phyloP scores from a whole-genome alignment of 2,888 invertebrate genomes.

The Operophtera brumata region DNA sequence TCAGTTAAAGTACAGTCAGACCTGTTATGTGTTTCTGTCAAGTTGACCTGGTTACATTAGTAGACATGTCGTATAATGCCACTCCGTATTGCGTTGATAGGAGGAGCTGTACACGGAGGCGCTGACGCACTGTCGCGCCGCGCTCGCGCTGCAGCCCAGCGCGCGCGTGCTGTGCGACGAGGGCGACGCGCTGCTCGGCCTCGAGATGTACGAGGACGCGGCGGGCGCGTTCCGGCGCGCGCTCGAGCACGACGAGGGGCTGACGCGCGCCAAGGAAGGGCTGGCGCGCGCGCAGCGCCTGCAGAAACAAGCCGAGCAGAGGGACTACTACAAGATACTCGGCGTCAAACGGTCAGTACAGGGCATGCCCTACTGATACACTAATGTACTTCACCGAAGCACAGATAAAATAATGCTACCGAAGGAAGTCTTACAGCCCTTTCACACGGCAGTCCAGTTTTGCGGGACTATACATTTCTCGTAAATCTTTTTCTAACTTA shows the following conservation, averaged over 20 bases:
- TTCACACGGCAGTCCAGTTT: too few species aligned
- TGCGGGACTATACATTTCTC: too few species aligned
- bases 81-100: too few species aligned
- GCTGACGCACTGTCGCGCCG: slow-evolving; percentile 87
- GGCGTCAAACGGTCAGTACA: slow-evolving; percentile 86
- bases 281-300: slow-evolving; percentile 92
- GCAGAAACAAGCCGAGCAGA: slow-evolving; percentile 94
- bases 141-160: slow-evolving; percentile 88
- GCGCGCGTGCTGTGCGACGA: slow-evolving; percentile 85
- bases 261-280: slow-evolving; percentile 93
- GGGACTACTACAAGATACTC: slow-evolving; percentile 99
- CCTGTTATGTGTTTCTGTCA: too few species aligned
- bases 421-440: too few species aligned
- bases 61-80: too few species aligned
- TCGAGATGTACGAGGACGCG: slow-evolving; percentile 96
- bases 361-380: too few species aligned
- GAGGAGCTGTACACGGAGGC: slow-evolving; percentile 87
- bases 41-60: too few species aligned
- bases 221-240: slow-evolving; percentile 93
- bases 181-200: slow-evolving; percentile 93
- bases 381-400: too few species aligned
- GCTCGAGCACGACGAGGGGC: slow-evolving; percentile 88
- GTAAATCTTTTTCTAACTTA: too few species aligned
- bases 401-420: too few species aligned
- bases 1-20: too few species aligned